Evolutionary conservation across 2,888 invertebrate genomes (phyloP), one percentile per base, ranked within the genome.

Genomic region (Pyrgus malvae): DNA sequence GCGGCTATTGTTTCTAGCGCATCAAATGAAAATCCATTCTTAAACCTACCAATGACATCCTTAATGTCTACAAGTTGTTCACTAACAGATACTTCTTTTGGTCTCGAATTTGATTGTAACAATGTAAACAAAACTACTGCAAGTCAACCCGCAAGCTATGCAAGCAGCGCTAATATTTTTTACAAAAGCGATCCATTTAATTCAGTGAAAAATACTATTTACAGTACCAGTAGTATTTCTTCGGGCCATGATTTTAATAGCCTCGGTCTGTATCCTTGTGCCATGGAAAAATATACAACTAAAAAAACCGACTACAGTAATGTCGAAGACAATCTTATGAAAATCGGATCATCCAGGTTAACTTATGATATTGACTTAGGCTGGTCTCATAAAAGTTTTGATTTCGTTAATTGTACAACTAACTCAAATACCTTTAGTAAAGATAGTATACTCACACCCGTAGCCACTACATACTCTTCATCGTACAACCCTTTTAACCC

Each of bases 321-420:
- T 65, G 78, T 89, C 14, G 90, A 90, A 63, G 90, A 90, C 42
- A 88, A 80, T 64, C 69, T 90, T 19, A 89, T 89, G 85, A 90
- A 90, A 72, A 85, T 88, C 45, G 85, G 83, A 1, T 83, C 86
- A 3, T 87, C 89, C 6, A 75, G 90, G 65, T 70, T 90, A 63
- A 89, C 90, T 1, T 90, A 90, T 55, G 90, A 90, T 58, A 89
- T 90, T 61, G 90, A 90, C 60, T 74, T 90, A 37, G 90, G 90
- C 9, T 90, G 90, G 90, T 88, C 90, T 0, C 90, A 90, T 61
- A 90, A 89, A 73, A 76, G 88, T 25, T 83, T 89, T 42, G 90
- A 90, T 66, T 90, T 90, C 58, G 84, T 87, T 1, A 87, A 80
- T 56, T 82, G 83, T 56, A 80, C 85, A 14, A 84, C 85, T 29